Conservation (phyloP, 2,113 vertebrate genomes). For the Semnornis frantzii region DNA sequence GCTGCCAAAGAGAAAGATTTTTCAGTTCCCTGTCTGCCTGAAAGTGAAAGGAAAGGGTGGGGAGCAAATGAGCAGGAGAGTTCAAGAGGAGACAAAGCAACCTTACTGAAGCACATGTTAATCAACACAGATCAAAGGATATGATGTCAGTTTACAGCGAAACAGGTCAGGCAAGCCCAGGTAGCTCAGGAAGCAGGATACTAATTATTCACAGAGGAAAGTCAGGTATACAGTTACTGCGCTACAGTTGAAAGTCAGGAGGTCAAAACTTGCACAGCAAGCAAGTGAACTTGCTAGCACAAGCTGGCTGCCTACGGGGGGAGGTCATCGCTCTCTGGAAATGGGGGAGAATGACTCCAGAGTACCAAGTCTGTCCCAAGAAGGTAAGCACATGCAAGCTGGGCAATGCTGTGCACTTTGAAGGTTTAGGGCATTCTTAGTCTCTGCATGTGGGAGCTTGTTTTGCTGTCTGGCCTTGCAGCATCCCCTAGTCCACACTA, state of each 20-base stretch:
- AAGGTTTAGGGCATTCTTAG: not conserved
- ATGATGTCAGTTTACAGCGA: constrained; percentile 83
- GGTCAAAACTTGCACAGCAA: constrained; percentile 71
- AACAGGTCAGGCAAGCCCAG: constrained; percentile 93
- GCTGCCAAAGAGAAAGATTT: not conserved
- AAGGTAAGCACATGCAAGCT: constrained; percentile 76
- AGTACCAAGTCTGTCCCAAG: constrained; percentile 50
- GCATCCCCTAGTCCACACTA: not conserved
- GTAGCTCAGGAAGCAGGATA: constrained; percentile 79
- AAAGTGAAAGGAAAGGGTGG: constrained; percentile 50
- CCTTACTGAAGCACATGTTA: constrained; percentile 61
- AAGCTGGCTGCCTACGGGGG: not conserved
- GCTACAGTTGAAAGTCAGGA: constrained; percentile 68
- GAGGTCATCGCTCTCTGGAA: not conserved
- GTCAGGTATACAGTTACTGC: constrained; percentile 75
- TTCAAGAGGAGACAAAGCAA: constrained; percentile 69
- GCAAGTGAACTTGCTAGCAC: constrained; percentile 21
- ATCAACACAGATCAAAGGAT: constrained; percentile 78
- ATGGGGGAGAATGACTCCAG: constrained; percentile 78
- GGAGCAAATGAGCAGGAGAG: not conserved
- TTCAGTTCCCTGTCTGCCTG: not conserved
- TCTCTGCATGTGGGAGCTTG: not conserved
- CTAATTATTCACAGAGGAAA: constrained; percentile 79
- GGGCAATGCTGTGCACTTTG: not conserved
- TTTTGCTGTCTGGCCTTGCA: not conserved